phyloP scores from a whole-genome alignment of 2,888 invertebrate species.

The Catonia carolina region DNA sequence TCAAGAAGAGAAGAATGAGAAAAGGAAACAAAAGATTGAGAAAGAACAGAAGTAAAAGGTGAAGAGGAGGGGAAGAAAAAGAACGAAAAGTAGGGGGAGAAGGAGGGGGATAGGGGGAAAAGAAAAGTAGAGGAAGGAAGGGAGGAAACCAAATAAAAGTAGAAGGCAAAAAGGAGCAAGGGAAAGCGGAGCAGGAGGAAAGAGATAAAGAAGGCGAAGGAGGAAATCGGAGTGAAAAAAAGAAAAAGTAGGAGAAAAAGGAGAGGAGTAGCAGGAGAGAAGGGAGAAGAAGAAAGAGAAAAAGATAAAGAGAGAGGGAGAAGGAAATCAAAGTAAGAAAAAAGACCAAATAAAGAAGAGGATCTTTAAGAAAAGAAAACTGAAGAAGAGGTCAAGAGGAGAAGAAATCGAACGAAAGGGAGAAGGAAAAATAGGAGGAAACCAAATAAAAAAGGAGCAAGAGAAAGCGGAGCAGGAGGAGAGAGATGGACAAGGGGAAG shows the following conservation, averaged over 20 bases:
- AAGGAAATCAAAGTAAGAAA: background rate
- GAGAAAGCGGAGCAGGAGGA: background rate
- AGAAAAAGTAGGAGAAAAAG: background rate
- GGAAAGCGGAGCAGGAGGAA: background rate
- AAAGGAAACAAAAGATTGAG: background rate
- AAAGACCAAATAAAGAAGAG: background rate
- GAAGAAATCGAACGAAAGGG: background rate
- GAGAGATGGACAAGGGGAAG: background rate
- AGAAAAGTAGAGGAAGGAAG: background rate
- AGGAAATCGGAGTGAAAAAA: background rate
- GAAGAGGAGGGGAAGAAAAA: background rate
- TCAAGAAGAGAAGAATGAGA: background rate
- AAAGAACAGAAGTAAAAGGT: background rate
- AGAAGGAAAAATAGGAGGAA: background rate
- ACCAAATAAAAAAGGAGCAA: background rate
- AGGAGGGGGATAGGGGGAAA: background rate
- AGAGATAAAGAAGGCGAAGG: background rate
- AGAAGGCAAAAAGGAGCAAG: background rate
- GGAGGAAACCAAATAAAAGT: background rate
- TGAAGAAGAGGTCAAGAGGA: background rate
- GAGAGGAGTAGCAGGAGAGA: background rate
- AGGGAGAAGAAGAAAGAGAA: background rate
- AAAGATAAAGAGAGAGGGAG: background rate
- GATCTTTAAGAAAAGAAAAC: background rate
- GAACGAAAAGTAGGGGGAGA: no score